A percentile compares a stretch with the other conserved stretches of the same genome.
phyloP scores from a whole-genome alignment of 2,888 invertebrate species.

The Euproctis similis region DNA sequence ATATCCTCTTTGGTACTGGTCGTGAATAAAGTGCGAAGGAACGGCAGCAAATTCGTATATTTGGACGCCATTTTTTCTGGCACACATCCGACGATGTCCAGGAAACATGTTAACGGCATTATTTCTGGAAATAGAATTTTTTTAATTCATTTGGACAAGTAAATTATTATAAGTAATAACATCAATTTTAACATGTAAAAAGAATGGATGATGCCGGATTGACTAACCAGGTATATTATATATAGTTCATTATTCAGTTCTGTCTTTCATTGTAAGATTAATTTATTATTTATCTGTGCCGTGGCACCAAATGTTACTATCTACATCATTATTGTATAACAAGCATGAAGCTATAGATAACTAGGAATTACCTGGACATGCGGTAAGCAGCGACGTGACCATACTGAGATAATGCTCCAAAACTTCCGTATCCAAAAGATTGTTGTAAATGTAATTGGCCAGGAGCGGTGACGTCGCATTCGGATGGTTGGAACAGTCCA shows the following conservation, averaged over 20 bases:
- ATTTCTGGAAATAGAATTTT: conserved; percentile 61
- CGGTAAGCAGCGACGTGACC: conserved; percentile 78
- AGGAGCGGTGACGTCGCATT: conserved; percentile 80
- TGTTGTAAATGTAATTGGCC: conserved; percentile 76
- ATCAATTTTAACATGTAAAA: too few species aligned
- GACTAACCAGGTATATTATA: too few species aligned
- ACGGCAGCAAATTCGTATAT: conserved; percentile 78
- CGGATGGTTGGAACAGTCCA: conserved; percentile 75
- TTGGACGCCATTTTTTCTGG: conserved; percentile 80
- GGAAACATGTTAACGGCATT: conserved; percentile 82
- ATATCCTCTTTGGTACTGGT: conserved; percentile 84
- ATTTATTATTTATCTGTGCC: too few species aligned
- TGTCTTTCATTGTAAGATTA: too few species aligned
- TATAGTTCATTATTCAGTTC: too few species aligned
- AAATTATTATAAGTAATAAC: too few species aligned
- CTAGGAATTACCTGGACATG: conserved; percentile 80
- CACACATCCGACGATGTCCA: conserved; percentile 89
- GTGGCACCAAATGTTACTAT: too few species aligned
- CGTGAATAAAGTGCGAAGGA: conserved; percentile 79
- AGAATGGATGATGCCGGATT: too few species aligned
- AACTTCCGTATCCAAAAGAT: conserved; percentile 74
- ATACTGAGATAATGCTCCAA: conserved; percentile 81
- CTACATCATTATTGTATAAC: too few species aligned
- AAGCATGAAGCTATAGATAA: too few species aligned
- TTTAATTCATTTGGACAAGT: too few species aligned